Percentiles rank a stretch among this genome's conserved stretches.
These are phyloP conservation scores for Helogale parvula DNA, from an alignment of 2,113 vertebrate species.

Conservation along the genomic window DNA sequence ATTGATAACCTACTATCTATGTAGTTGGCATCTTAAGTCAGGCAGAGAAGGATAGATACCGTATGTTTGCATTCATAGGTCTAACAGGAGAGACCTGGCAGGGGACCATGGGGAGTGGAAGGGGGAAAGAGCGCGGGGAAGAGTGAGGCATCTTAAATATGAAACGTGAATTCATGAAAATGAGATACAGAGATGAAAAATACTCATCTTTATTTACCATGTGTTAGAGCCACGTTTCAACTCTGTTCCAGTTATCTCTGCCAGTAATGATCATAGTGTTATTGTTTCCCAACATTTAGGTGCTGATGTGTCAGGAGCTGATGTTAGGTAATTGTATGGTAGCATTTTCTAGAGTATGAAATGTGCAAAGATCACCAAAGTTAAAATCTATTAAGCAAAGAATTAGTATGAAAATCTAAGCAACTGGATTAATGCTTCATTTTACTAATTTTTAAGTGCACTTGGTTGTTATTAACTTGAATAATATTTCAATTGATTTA, in stretches of 20 bases:
- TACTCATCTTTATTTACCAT: background rate
- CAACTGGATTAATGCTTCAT: background rate
- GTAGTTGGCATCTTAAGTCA: background rate
- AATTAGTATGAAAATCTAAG: background rate
- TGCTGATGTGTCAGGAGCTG: background rate
- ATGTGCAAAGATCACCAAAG: background rate
- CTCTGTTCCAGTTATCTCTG: background rate
- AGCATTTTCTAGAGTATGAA: background rate
- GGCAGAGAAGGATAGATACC: no score
- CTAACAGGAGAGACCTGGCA: no score
- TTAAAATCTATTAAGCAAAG: background rate
- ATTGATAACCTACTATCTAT: background rate
- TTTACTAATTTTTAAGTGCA: background rate
- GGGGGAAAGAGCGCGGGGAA: no score
- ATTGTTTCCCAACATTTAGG: background rate
- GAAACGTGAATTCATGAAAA: background rate
- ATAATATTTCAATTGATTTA: background rate
- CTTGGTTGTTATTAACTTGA: slow-evolving; percentile 25
- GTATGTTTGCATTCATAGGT: no score
- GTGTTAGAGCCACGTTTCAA: background rate
- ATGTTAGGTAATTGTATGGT: background rate
- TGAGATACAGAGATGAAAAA: background rate
- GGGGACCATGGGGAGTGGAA: no score
- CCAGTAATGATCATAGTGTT: background rate
- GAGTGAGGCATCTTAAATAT: background rate